These are phyloP conservation scores for Sebastes minor DNA, from an alignment of 2,797 vertebrate species.

Conservation along the genomic window DNA sequence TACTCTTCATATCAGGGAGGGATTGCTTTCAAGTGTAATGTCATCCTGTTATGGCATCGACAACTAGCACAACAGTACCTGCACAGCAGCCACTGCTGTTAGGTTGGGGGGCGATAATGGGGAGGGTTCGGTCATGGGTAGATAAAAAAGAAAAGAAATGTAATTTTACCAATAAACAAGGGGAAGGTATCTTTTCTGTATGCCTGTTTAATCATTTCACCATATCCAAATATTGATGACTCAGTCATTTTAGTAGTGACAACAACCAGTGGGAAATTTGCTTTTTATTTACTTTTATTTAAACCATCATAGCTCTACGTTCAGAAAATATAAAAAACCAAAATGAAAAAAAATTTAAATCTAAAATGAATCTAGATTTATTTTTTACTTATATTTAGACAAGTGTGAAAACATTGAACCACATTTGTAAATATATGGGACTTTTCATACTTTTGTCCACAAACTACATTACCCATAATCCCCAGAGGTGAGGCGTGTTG, in stretches of 20 bases:
- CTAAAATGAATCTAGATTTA: neutral
- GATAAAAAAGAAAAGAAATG: conserved; percentile 40
- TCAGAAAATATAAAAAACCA: neutral
- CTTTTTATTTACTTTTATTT: neutral
- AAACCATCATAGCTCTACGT: neutral
- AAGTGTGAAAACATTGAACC: neutral
- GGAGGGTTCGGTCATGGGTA: conserved; percentile 34
- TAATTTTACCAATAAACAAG: conserved; percentile 84
- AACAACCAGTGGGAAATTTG: neutral
- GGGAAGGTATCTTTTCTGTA: conserved; percentile 62
- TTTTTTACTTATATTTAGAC: no score
- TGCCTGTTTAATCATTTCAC: conserved; percentile 46
- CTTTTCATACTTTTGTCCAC: neutral
- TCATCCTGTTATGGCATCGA: conserved; percentile 58
- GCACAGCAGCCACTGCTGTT: conserved; percentile 47
- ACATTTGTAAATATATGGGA: neutral
- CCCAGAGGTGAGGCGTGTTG: neutral
- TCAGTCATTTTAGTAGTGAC: neutral
- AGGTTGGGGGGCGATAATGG: conserved; percentile 2
- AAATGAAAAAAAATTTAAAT: neutral
- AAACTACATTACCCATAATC: conserved; percentile 48
- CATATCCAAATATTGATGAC: neutral
- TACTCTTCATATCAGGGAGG: conserved; percentile 65
- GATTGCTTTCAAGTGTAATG: conserved; percentile 50
- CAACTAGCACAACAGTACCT: conserved; percentile 66